Evolutionary conservation across 2,797 vertebrate genomes (phyloP), one percentile per base, ranked within the genome.

Genomic region (Oreochromis grahami): DNA sequence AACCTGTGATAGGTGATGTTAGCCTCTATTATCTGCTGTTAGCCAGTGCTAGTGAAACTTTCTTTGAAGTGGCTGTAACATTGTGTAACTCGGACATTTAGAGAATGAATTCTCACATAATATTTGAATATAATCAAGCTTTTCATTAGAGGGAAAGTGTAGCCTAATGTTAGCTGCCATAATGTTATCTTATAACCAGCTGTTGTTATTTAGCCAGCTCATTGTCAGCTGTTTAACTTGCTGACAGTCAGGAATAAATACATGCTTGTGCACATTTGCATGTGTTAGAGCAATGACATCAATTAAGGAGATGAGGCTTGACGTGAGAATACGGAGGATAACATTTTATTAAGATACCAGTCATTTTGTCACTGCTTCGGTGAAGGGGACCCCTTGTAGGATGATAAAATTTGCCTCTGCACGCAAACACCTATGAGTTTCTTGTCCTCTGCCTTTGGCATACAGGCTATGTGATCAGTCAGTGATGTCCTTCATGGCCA

Each of bases 191-290:
- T 63, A 63, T n/a, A 36, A 0, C 19, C 58, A 63, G 58, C 17
- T n/a, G 32, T 63, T 63, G 17, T n/a, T 63, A 36, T 36, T 63
- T 63, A 63, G 32, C 58, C 58, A 63, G 32, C 58, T 36, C 32
- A 63, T 36, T 63, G 32, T n/a, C 32, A 63, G 32, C 32, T 36
- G 17, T 63, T 36, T 36, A 63, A n/a, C 0, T 0, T 63, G 58
- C 17, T 63, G 32, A 7, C 58, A 63, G 32, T 36, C 32, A 63
- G 58, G 17, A 63, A 63, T 36, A 63, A 34, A 63, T 63, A 36
- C 17, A 63, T n/a, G 0, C 12, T 63, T 63, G 17, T 36, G 17
- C 32, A 63, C 17, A 63, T 36, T 36, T 12, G 10, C 32, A n/a
- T 36, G 17, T 63, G 32, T 63, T 5, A 63, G 10, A 63, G 58